A percentile compares a stretch with the other conserved stretches of the same genome.
Conservation (phyloP, 1,140 invertebrate species). For the Drosophila orena region DNA sequence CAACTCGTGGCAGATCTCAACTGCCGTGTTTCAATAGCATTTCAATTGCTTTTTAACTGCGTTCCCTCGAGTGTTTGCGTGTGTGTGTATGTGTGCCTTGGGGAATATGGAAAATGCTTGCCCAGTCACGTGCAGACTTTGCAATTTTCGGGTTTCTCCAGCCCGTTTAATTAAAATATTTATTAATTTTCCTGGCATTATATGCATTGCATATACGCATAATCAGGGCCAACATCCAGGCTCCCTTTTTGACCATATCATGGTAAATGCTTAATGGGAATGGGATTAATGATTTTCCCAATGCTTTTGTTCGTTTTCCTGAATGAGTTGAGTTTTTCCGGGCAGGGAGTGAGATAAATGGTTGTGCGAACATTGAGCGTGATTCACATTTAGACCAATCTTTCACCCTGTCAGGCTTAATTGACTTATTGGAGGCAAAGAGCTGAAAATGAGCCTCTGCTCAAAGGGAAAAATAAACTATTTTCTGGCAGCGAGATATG, state of each 20-base stretch:
- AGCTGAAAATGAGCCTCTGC: constrained; percentile 3
- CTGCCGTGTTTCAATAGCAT: constrained; percentile 43
- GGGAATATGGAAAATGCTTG: constrained; percentile 38
- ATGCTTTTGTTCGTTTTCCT: constrained; percentile 14
- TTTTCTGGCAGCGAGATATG: not conserved
- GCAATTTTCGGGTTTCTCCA: constrained; percentile 26
- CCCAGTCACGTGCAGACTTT: constrained; percentile 67
- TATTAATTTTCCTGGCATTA: constrained; percentile 55
- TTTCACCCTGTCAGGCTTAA: constrained; percentile 43
- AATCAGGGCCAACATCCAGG: constrained; percentile 9
- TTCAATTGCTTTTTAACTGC: constrained; percentile 75
- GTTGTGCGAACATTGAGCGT: constrained; percentile 13
- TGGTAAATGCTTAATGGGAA: constrained; percentile 30
- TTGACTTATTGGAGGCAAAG: constrained; percentile 42
- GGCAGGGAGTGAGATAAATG: not conserved
- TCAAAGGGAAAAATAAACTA: not conserved
- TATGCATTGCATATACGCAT: constrained; percentile 24
- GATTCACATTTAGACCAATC: constrained; percentile 39
- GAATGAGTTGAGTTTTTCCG: constrained; percentile 18
- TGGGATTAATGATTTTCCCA: constrained; percentile 23
- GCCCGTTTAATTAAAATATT: constrained; percentile 70
- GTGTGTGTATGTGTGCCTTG: constrained; percentile 7
- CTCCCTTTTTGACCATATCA: constrained; percentile 24
- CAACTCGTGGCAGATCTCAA: constrained; percentile 50
- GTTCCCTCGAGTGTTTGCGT: constrained; percentile 30